Evolutionary conservation across 92 coral and sea anemone species (phyloP).

Genomic region (Phenganax stokvisi): DNA sequence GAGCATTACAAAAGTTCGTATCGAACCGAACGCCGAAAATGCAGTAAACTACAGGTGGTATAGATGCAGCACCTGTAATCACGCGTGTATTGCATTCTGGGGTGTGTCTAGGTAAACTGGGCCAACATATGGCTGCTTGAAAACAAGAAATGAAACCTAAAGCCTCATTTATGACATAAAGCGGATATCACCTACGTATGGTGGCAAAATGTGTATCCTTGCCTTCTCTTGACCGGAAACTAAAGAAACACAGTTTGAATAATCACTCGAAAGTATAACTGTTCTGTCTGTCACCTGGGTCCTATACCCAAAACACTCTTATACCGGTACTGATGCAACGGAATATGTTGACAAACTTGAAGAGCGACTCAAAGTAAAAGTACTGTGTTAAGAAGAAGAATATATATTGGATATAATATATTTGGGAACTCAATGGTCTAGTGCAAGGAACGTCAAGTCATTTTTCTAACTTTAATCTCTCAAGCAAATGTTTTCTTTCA

Average conservation of each 20-base stretch:
- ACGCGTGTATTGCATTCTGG: no score
- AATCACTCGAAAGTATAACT: neutral
- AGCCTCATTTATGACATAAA: neutral
- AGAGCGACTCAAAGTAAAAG: neutral
- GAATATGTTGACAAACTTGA: neutral
- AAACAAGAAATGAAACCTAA: neutral
- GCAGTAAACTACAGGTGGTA: no score
- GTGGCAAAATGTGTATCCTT: neutral
- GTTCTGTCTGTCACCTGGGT: constrained; percentile 9
- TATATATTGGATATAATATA: neutral
- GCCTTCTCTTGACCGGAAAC: neutral
- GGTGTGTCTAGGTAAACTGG: no score
- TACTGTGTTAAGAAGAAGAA: no score
- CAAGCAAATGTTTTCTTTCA: constrained; percentile 2
- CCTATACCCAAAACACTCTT: neutral
- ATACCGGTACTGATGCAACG: neutral
- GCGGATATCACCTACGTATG: neutral
- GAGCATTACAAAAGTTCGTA: no score
- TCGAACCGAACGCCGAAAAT: no score
- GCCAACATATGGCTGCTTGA: no score
- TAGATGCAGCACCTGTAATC: no score
- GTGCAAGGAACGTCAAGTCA: neutral
- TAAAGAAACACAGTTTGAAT: neutral
- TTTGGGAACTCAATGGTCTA: neutral
- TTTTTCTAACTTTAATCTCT: neutral